A percentile compares a stretch with the other conserved stretches of the same genome.
Conservation (phyloP, 2,113 vertebrate species). For the Gopherus evgoodei region DNA sequence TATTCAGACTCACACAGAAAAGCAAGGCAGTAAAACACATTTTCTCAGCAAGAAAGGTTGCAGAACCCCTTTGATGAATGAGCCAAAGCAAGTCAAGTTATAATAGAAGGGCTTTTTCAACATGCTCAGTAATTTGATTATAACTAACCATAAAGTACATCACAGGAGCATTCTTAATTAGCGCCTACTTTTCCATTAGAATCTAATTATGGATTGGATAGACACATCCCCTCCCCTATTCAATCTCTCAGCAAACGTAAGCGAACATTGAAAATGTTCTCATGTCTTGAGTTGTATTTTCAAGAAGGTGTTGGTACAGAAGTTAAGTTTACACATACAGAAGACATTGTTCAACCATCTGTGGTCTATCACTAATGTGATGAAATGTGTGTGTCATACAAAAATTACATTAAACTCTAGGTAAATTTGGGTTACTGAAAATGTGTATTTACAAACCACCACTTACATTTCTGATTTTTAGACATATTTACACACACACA, state of each 20-base stretch:
- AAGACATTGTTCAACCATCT: constrained; percentile 38
- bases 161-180: constrained; percentile 59
- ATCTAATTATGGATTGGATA: constrained; percentile 55
- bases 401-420: background rate
- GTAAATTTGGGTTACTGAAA: background rate
- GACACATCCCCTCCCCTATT: constrained; percentile 3
- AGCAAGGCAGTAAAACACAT: background rate
- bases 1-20: constrained; percentile 31
- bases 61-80: constrained; percentile 53
- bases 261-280: constrained; percentile 19
- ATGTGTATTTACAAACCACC: background rate
- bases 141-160: constrained; percentile 52
- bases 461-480: background rate
- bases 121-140: constrained; percentile 64
- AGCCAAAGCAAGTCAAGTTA: constrained; percentile 52
- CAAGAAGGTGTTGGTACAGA: background rate
- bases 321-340: background rate
- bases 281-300: background rate
- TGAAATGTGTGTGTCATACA: background rate
- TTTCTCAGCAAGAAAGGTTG: constrained; percentile 43
- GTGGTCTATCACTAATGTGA: background rate
- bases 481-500: too few relatives aligned
- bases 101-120: constrained; percentile 47
- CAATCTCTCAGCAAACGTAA: constrained; percentile 43
- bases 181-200: constrained; percentile 58